phyloP scores from a whole-genome alignment of 2,888 invertebrate species.

The Bugula neritina region DNA sequence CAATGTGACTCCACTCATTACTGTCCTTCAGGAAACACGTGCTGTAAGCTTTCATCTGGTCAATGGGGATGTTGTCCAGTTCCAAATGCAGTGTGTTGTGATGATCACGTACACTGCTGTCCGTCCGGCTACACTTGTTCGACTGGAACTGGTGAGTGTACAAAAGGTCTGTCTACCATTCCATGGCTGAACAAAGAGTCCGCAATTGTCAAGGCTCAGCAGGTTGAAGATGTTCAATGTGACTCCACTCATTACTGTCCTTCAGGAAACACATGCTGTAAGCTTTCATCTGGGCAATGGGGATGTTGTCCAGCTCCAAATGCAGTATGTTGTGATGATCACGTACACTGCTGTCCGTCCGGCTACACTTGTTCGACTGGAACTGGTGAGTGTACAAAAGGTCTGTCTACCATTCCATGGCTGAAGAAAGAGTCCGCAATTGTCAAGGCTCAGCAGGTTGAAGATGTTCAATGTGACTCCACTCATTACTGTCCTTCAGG shows the following conservation, averaged over 20 bases:
- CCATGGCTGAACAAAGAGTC: constrained; percentile 30
- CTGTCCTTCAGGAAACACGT: constrained; percentile 39
- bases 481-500: constrained; percentile 34
- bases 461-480: constrained; percentile 34
- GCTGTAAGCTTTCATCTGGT: constrained; percentile 37
- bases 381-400: constrained; percentile 28
- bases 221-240: constrained; percentile 17
- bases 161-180: not conserved
- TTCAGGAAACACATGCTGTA: constrained; percentile 42
- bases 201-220: not conserved
- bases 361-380: constrained; percentile 32
- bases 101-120: constrained; percentile 38
- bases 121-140: constrained; percentile 32
- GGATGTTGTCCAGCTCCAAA: constrained; percentile 46
- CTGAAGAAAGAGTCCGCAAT: constrained; percentile 6
- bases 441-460: not conserved
- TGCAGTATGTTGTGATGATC: constrained; percentile 40
- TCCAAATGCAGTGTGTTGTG: constrained; percentile 37
- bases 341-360: constrained; percentile 37
- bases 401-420: constrained; percentile 4
- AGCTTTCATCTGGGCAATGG: constrained; percentile 34
- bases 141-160: constrained; percentile 18
- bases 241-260: constrained; percentile 33
- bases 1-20: constrained; percentile 25
- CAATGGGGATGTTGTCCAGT: constrained; percentile 47